phyloP scores from a whole-genome alignment of 2,888 invertebrate species.

The Chloroclystis v-ata region DNA sequence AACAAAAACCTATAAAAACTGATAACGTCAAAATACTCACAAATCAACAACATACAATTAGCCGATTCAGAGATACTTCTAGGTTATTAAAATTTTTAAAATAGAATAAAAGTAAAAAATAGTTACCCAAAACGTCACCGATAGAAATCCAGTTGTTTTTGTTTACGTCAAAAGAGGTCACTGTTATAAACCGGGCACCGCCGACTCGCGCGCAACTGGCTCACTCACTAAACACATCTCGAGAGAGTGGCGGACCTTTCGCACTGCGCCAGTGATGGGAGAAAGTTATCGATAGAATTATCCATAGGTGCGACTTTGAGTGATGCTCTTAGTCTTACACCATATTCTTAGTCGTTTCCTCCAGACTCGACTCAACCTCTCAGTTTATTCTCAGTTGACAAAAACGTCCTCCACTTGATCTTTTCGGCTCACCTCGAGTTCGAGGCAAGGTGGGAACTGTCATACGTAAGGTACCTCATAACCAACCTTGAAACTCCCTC shows the following conservation, averaged over 20 bases:
- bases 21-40: no score
- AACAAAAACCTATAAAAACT: no score
- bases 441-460: no score
- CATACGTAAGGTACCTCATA: no score
- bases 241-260: constrained; percentile 55
- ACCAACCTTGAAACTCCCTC: no score
- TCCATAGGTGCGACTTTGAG: not conserved
- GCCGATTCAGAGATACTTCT: no score
- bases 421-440: no score
- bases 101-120: constrained; percentile 5
- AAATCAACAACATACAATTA: no score
- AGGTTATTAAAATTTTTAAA: not conserved
- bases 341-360: no score
- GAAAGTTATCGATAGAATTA: constrained; percentile 18
- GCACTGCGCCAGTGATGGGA: constrained; percentile 41
- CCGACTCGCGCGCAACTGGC: constrained; percentile 44
- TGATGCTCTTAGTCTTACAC: not conserved
- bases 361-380: no score
- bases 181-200: constrained; percentile 40
- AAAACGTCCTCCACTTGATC: no score
- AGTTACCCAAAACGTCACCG: constrained; percentile 15
- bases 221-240: constrained; percentile 61
- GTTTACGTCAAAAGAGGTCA: constrained; percentile 53
- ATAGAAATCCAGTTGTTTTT: constrained; percentile 32
- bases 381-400: no score